Evolutionary conservation across 2,797 vertebrate genomes (phyloP).

Genomic region (Menidia menidia): DNA sequence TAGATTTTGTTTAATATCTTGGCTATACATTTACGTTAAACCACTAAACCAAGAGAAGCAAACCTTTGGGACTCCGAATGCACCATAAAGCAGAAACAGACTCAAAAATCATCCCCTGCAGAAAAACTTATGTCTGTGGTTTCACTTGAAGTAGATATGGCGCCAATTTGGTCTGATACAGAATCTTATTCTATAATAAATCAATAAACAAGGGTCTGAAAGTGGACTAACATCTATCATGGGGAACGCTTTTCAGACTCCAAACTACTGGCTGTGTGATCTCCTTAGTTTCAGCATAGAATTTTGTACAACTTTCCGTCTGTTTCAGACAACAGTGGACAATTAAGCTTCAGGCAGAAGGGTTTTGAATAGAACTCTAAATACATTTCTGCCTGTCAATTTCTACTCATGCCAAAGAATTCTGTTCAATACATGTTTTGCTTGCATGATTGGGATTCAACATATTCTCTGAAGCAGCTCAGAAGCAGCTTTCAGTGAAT

Average conservation of each 20-base stretch:
- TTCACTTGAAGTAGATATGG: not conserved
- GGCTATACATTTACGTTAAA: not conserved
- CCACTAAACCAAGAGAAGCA: not conserved
- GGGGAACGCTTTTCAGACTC: not conserved
- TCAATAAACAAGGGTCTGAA: not conserved
- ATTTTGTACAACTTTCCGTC: slow-evolving; percentile 21
- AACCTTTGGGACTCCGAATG: slow-evolving; percentile 5
- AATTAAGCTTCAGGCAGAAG: slow-evolving; percentile 16
- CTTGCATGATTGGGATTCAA: slow-evolving; percentile 15
- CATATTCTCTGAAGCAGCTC: slow-evolving; percentile 5
- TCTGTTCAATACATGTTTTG: slow-evolving; percentile 36
- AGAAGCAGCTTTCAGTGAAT: slow-evolving; percentile 33
- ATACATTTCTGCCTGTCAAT: slow-evolving; percentile 7
- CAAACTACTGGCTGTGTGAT: slow-evolving; percentile 22
- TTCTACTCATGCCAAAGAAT: slow-evolving; percentile 17
- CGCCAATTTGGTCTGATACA: not conserved
- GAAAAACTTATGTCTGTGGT: too few relatives aligned
- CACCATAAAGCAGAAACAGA: slow-evolving; percentile 18
- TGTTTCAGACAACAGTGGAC: slow-evolving; percentile 26
- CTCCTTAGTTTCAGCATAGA: slow-evolving; percentile 33
- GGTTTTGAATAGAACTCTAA: slow-evolving; percentile 19
- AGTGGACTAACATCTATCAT: not conserved
- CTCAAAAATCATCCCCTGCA: slow-evolving; percentile 2
- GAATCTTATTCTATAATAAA: too few relatives aligned
- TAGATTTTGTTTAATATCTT: not conserved